Conservation (phyloP, 2,888 invertebrate genomes). For the Cartodere bifasciata region DNA sequence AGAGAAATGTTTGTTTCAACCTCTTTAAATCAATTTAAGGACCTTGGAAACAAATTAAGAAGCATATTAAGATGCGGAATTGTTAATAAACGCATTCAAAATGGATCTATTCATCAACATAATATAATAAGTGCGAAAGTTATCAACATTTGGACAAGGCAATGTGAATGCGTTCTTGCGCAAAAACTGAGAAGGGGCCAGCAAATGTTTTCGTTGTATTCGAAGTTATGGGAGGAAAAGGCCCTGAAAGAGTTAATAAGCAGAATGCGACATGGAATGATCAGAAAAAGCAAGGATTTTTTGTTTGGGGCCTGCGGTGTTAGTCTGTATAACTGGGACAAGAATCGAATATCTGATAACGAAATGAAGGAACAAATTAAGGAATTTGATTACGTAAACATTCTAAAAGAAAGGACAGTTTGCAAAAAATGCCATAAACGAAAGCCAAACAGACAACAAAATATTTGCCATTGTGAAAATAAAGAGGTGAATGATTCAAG, state of each 20-base stretch:
- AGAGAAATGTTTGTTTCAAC: too few species aligned
- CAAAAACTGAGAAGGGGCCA: conserved; percentile 49
- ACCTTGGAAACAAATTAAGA: too few species aligned
- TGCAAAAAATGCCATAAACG: conserved; percentile 37
- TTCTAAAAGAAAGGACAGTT: conserved; percentile 39
- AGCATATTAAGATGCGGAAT: too few species aligned
- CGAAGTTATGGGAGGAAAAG: conserved; percentile 48
- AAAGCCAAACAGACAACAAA: conserved; percentile 18
- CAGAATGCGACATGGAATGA: conserved; percentile 32
- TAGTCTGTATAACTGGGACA: conserved; percentile 48
- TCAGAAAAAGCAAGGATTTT: conserved; percentile 40
- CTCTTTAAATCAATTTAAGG: too few species aligned
- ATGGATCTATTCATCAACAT: too few species aligned
- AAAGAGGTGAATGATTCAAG: conserved; percentile 15
- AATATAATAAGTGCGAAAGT: too few species aligned
- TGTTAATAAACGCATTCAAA: too few species aligned
- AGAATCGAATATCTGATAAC: conserved; percentile 42
- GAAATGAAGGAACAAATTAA: conserved; percentile 42
- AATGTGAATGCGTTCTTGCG: conserved; percentile 44
- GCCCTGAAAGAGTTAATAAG: conserved; percentile 42
- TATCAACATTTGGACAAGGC: conserved; percentile 40
- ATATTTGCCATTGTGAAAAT: conserved; percentile 14
- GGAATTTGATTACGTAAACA: conserved; percentile 46
- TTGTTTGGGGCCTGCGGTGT: conserved; percentile 43
- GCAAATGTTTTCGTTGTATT: conserved; percentile 49